Conservation (phyloP, 2,113 vertebrate species). For the Porphyrio hochstetteri region DNA sequence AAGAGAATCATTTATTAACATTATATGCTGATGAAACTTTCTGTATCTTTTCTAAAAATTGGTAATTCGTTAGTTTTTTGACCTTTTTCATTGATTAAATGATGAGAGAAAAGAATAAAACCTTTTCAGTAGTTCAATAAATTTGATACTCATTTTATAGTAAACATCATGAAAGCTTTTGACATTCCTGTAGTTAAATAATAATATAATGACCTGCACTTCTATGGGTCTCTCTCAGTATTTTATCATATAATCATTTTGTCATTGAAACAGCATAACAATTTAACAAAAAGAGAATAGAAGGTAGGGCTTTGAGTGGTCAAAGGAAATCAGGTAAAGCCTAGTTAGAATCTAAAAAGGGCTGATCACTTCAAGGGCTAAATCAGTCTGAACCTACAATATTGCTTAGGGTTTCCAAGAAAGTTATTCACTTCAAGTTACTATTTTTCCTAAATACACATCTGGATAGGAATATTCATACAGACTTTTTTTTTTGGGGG, state of each 20-base stretch:
- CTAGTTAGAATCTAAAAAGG: not conserved
- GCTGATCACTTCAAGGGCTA: not conserved
- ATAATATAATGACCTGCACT: not conserved
- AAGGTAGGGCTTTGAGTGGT: accelerated
- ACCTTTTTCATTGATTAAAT: not conserved
- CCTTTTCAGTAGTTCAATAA: not conserved
- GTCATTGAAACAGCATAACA: not conserved
- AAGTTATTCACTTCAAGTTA: not conserved
- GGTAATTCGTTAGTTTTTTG: conserved; percentile 7
- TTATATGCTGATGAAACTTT: conserved; percentile 19
- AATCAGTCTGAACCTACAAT: not conserved
- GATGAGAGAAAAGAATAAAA: accelerated
- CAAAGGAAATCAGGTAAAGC: not conserved
- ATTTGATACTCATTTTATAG: not conserved
- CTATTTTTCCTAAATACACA: not conserved
- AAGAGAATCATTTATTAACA: conserved; percentile 21
- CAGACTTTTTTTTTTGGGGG: accelerated
- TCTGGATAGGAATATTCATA: not conserved
- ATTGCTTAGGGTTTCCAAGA: not conserved
- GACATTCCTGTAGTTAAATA: not conserved
- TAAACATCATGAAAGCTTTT: not conserved
- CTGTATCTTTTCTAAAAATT: not conserved
- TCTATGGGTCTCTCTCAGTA: not conserved
- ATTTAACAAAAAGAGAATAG: not conserved
- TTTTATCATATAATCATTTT: not conserved